Evolutionary conservation across 1,140 invertebrate species (phyloP), one percentile per base, ranked within the genome.

Genomic region (Lucilia cuprina): DNA sequence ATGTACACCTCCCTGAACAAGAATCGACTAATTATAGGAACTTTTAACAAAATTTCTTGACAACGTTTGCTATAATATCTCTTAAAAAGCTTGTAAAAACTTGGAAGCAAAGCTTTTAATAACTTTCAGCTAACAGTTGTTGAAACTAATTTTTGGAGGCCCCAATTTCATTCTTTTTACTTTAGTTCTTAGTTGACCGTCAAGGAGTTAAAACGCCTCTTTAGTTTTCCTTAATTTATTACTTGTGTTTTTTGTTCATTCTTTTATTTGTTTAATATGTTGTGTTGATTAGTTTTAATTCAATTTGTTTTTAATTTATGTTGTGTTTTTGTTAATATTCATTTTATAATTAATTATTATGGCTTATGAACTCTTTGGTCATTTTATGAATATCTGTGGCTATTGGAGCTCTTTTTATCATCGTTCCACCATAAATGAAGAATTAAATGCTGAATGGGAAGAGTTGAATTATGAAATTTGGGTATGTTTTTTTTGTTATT

Each of bases 391-490:
- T 3, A 30, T 30, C 25, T 17, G 77, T 65, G 84, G 50, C 30
- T 83, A 80, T 19, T 77, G 82, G 70, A 70, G 75, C 8, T 80
- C 49, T 1, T 85, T 85, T 25, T 85, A 85, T 34, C 75, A 78
- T 13, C 82, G 77, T 35, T 50, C 35, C 74, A 65, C 83, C 5
- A 35, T 85, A 10, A 85, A 85, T 60, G 82, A 83, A 14, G 82
- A 85, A 74, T n/a, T 85, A 14, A 85, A 85, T 35, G 84, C 83
- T 12, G 84, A 85, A 82, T 85, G 84, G 84, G 65, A 83, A 3
- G 82, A 83, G 17, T 47, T 85, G 14, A 85, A 83, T 41, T 47
- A 82, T 25, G 84, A 85, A n/a, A 85, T 85, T 47, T 85, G 84
- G 84, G 84, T 85, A 49, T 50, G 84, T 25, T 49, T 80, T 77